Conservation (phyloP, 2,888 invertebrate species). For the Himalopsyche japonica region DNA sequence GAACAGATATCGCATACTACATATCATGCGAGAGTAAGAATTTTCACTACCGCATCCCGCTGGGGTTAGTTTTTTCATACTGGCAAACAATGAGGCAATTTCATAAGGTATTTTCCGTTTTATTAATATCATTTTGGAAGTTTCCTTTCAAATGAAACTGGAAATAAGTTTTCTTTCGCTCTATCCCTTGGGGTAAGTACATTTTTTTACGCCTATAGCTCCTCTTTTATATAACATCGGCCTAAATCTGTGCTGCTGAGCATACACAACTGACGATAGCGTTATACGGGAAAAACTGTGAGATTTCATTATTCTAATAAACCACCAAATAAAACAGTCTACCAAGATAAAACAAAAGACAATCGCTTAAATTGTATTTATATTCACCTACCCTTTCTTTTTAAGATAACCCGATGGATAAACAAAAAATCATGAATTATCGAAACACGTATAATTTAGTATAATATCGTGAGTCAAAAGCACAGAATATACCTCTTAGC, state of each 20-base stretch:
- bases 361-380: too few species aligned
- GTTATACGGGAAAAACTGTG: background rate
- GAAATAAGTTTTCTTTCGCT: background rate
- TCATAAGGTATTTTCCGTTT: background rate
- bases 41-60: background rate
- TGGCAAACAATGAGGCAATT: background rate
- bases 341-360: too few species aligned
- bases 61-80: background rate
- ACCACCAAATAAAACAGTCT: background rate
- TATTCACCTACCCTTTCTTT: too few species aligned
- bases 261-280: background rate
- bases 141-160: background rate
- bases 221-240: background rate
- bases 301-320: background rate
- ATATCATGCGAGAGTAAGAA: background rate
- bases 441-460: too few species aligned
- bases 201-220: background rate
- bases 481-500: too few species aligned
- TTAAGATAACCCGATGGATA: too few species aligned
- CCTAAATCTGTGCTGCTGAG: background rate
- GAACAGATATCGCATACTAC: background rate
- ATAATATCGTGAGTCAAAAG: too few species aligned
- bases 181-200: background rate
- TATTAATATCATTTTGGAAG: background rate
- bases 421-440: too few species aligned